phyloP scores from a whole-genome alignment of 1,140 invertebrate genomes.

The Drosophila pseudoananassae region DNA sequence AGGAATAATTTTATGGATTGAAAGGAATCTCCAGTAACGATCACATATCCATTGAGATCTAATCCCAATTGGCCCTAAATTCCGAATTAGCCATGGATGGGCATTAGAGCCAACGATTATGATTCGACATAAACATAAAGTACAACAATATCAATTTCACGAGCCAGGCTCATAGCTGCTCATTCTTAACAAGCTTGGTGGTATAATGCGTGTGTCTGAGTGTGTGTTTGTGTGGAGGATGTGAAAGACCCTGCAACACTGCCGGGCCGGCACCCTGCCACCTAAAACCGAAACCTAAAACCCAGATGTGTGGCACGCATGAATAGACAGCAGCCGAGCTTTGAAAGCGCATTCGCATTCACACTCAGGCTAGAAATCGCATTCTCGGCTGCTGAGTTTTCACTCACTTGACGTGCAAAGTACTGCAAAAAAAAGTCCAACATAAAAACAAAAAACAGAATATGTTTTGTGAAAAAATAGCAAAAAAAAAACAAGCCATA shows the following conservation, averaged over 20 bases:
- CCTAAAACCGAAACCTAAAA: background rate
- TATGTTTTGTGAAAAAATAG: conserved; percentile 50
- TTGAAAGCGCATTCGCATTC: conserved; percentile 72
- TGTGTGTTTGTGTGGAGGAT: background rate
- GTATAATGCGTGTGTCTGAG: background rate
- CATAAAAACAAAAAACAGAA: conserved; percentile 52
- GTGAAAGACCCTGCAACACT: background rate
- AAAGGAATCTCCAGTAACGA: background rate
- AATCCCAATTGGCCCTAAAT: conserved; percentile 25
- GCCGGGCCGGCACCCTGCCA: background rate
- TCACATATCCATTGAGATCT: conserved; percentile 1
- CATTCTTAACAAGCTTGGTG: background rate
- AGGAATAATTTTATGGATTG: background rate
- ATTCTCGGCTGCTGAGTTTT: conserved; percentile 56
- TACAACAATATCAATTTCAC: conserved; percentile 51
- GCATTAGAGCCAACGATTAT: conserved; percentile 24
- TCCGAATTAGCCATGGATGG: conserved; percentile 31
- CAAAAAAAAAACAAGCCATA: conserved; percentile 14
- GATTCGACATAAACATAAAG: conserved; percentile 35
- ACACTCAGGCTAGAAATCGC: conserved; percentile 44
- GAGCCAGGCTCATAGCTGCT: conserved; percentile 17
- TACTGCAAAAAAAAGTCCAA: conserved; percentile 50
- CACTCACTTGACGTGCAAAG: conserved; percentile 79
- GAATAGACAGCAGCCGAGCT: conserved; percentile 63
- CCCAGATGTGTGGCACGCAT: conserved; percentile 50